Conservation (phyloP, 2,113 vertebrate species). For the Serinus canaria region DNA sequence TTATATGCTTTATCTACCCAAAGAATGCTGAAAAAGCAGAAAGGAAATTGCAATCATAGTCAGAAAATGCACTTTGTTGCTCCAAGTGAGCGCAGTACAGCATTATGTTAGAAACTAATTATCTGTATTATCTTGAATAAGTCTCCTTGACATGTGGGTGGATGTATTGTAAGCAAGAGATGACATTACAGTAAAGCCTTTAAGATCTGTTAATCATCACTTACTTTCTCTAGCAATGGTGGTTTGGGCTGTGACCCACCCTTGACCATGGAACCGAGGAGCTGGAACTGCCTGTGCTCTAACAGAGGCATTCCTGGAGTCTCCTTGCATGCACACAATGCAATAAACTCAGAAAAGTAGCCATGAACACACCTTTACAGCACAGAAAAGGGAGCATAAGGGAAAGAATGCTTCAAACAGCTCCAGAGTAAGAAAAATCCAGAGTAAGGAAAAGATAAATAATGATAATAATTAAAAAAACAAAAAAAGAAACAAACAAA, state of each 20-base stretch:
- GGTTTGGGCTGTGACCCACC: background rate
- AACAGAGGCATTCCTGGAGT: background rate
- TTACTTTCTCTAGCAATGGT: background rate
- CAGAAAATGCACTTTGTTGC: background rate
- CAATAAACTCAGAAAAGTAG: background rate
- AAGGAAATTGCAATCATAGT: background rate
- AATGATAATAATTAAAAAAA: background rate
- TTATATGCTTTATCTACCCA: background rate
- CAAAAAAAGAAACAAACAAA: background rate
- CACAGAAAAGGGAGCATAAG: background rate
- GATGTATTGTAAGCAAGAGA: background rate
- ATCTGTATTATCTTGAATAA: background rate
- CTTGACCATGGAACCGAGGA: fast-evolving
- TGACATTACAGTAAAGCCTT: background rate
- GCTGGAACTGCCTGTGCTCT: background rate
- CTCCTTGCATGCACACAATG: background rate
- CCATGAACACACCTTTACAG: background rate
- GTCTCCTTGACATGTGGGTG: background rate
- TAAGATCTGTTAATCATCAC: background rate
- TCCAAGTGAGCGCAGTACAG: background rate
- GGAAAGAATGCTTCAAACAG: background rate
- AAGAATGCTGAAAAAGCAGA: background rate
- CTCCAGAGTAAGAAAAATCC: background rate
- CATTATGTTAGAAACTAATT: background rate
- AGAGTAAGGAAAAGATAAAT: background rate